phyloP scores from a whole-genome alignment of 2,797 vertebrate species.

The Mormyrops attenuatus region DNA sequence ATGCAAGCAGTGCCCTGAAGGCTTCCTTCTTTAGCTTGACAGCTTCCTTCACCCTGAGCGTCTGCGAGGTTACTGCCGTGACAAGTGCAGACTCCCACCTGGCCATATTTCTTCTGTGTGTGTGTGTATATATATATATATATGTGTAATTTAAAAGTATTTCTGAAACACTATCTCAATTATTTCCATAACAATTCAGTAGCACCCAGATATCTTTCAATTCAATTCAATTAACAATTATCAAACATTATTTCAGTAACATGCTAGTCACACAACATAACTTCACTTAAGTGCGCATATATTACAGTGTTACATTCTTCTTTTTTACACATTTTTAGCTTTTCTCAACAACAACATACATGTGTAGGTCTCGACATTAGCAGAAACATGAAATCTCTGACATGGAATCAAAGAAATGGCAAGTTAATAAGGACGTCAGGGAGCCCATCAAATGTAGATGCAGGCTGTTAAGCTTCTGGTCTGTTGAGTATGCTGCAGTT shows the following conservation, averaged over 20 bases:
- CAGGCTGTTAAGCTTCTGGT: not conserved
- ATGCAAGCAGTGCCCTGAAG: not conserved
- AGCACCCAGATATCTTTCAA: not conserved
- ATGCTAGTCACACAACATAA: not conserved
- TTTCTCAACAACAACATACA: not conserved
- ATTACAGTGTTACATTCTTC: not conserved
- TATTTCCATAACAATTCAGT: not conserved
- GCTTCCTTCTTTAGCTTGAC: not conserved
- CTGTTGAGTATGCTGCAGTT: constrained; percentile 17
- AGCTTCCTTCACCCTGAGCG: not conserved
- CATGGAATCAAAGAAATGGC: not conserved
- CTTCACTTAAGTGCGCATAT: not conserved
- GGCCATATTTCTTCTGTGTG: not conserved
- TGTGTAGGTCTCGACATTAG: not conserved
- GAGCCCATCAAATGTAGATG: not conserved
- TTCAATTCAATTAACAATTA: not conserved
- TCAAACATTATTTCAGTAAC: not conserved
- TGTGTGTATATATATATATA: not conserved
- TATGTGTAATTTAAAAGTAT: not conserved
- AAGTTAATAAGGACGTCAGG: not conserved
- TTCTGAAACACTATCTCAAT: not conserved
- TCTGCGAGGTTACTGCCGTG: not conserved
- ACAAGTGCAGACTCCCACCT: not conserved
- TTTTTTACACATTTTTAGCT: not conserved
- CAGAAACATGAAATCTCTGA: not conserved